Conservation (phyloP, 2,888 invertebrate genomes). For the Fragum fragum region DNA sequence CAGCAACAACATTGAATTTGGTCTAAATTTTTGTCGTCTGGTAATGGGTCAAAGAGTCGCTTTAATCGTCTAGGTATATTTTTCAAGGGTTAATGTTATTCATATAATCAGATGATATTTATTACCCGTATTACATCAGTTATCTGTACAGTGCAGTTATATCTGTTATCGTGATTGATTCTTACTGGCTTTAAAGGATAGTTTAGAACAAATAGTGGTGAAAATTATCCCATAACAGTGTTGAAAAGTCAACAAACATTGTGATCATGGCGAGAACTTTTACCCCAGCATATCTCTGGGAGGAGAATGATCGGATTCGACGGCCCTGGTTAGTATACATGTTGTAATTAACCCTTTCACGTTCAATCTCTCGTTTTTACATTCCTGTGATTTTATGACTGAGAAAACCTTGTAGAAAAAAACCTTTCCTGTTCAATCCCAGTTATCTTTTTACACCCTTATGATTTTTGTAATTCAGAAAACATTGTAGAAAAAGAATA, state of each 20-base stretch:
- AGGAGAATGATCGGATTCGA: conserved; percentile 47
- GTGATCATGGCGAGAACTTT: conserved; percentile 35
- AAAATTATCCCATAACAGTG: background rate
- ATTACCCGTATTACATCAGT: background rate
- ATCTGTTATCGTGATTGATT: background rate
- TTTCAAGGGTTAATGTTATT: background rate
- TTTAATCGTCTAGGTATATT: too few relatives aligned
- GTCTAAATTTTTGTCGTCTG: too few relatives aligned
- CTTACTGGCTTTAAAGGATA: background rate
- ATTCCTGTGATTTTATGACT: too few relatives aligned
- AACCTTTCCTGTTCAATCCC: too few relatives aligned
- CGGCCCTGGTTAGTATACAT: conserved; percentile 48
- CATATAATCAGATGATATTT: background rate
- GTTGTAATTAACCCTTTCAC: too few relatives aligned
- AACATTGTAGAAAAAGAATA: too few relatives aligned
- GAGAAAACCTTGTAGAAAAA: too few relatives aligned
- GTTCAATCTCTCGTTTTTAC: too few relatives aligned
- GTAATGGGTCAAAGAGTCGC: too few relatives aligned
- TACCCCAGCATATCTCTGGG: conserved; percentile 69
- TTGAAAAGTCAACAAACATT: background rate
- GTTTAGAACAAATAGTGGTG: background rate
- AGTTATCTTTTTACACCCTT: too few relatives aligned
- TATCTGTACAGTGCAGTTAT: background rate
- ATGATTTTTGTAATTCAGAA: too few relatives aligned
- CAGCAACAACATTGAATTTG: too few relatives aligned